phyloP scores from a whole-genome alignment of 1,140 invertebrate genomes.

The Arctopsyche grandis region DNA sequence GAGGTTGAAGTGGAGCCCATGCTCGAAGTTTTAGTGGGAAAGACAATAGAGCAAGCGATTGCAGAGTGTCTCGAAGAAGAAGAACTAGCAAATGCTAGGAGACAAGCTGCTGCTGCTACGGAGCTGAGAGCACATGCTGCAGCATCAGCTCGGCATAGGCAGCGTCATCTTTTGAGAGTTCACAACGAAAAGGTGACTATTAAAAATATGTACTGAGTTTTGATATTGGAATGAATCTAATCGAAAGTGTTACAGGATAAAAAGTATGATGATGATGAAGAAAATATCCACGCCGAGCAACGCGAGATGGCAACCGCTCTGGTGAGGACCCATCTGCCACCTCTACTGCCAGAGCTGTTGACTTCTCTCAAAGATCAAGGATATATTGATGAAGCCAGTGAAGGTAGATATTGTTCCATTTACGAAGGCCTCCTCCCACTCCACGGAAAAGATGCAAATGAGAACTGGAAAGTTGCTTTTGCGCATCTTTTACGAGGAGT shows the following conservation, averaged over 20 bases:
- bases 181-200: constrained; percentile 67
- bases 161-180: constrained; percentile 60
- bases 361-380: constrained; percentile 81
- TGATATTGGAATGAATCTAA: neutral
- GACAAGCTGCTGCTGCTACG: constrained; percentile 80
- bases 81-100: constrained; percentile 75
- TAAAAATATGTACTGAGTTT: neutral
- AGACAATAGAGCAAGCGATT: constrained; percentile 87
- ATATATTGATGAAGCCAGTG: constrained; percentile 68
- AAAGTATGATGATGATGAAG: constrained; percentile 27
- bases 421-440: no score
- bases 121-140: constrained; percentile 83
- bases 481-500: no score
- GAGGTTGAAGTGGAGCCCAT: constrained; percentile 89
- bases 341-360: constrained; percentile 84
- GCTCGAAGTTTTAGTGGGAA: constrained; percentile 86
- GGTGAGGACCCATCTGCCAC: constrained; percentile 84
- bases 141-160: constrained; percentile 74
- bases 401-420: no score
- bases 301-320: constrained; percentile 81
- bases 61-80: constrained; percentile 85
- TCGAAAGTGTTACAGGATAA: neutral
- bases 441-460: no score
- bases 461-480: neutral
- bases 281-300: constrained; percentile 63